Evolutionary conservation across 2,888 invertebrate species (phyloP), one percentile per base, ranked within the genome.

Genomic region (Neoitamus cyanurus): DNA sequence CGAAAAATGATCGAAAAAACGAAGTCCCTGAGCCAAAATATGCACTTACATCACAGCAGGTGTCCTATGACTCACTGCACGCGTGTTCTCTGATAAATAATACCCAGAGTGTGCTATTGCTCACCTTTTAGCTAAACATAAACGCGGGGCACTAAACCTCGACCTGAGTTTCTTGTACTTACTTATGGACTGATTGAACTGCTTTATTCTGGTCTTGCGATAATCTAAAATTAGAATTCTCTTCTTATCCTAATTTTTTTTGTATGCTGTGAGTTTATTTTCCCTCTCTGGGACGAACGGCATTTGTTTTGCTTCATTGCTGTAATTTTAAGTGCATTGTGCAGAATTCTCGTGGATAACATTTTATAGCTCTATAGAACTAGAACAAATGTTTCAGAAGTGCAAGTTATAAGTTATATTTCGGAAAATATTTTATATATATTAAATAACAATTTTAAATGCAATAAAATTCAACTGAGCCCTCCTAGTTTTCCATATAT

Each of bases 81-180:
- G 30, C 20, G 69, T 30, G 30, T 70, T 31, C 31, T 70, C 15
- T 70, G 31, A 70, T 70, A 70, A 30, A n/a, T 30, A 30, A 30
- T 70, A 28, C 30, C 30, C n/a, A 15, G 11, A n/a, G 1, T 70
- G 31, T 30, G 30, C 70, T 31, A 31, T 70, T 70, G 70, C 70
- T 70, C 70, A 70, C 70, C 70, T 70, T 70, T 30, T 70, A n/a
- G 70, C 70, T 70, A 70, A 70, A 70, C 70, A 70, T 70, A 70
- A 70, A 70, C 70, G 31, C n/a, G 30, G 31, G 36, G 20, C 31
- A 36, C 36, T 36, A 36, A 75, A 36, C 75, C 36, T 75, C 75
- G 15, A 75, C 75, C 36, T 75, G 37, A 25, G 36, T 37, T 75
- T 75, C 36, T 20, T 75, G 42, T 75, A 36, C 75, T 36, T 75